Conservation (phyloP, 1,140 invertebrate species). For the Pararge aegeria region DNA sequence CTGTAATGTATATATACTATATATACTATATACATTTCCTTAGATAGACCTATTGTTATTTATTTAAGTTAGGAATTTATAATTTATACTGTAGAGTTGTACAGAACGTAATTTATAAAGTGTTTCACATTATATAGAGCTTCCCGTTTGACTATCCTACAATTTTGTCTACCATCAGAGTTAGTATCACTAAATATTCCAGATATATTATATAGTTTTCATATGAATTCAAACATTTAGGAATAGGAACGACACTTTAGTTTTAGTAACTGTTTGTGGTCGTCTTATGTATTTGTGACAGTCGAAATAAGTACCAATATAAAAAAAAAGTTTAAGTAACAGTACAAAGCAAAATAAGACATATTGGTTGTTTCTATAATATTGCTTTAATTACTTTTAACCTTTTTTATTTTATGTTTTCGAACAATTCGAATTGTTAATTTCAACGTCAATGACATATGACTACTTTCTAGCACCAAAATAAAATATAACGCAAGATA, state of each 20-base stretch:
- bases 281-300: conserved; percentile 15
- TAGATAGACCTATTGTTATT: conserved; percentile 74
- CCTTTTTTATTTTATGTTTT: no score
- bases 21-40: conserved; percentile 67
- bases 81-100: conserved; percentile 67
- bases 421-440: no score
- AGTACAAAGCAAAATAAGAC: conserved; percentile 14
- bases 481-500: no score
- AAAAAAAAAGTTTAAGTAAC: conserved; percentile 1
- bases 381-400: not conserved
- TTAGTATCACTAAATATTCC: conserved; percentile 26
- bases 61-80: conserved; percentile 68
- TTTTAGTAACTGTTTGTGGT: conserved; percentile 15
- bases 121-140: conserved; percentile 68
- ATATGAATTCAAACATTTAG: conserved; percentile 16
- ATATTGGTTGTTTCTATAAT: not conserved
- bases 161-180: conserved; percentile 58
- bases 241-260: conserved; percentile 3
- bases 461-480: no score
- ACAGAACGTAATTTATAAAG: conserved; percentile 60
- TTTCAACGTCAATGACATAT: no score
- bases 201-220: conserved; percentile 20
- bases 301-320: conserved; percentile 3
- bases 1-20: conserved; percentile 69
- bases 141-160: conserved; percentile 59